phyloP scores from a whole-genome alignment of 2,113 vertebrate genomes.

The Bubo scandiacus region DNA sequence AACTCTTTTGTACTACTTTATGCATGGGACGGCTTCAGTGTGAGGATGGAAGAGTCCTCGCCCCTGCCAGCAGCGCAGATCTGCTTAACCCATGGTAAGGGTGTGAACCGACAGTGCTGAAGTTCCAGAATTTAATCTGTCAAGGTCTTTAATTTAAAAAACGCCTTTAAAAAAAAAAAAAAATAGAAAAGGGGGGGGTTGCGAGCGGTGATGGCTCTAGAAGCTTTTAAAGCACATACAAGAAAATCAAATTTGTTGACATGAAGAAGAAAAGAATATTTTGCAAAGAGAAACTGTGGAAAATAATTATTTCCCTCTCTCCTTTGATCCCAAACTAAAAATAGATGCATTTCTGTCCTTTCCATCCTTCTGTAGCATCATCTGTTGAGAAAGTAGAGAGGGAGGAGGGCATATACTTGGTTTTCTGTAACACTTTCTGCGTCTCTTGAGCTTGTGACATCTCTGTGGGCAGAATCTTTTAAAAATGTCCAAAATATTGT shows the following conservation, averaged over 20 bases:
- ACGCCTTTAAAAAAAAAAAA: neutral
- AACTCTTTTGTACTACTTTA: neutral
- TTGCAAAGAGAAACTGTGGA: neutral
- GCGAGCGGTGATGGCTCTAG: no score
- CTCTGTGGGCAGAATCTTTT: neutral
- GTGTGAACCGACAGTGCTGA: rapidly evolving
- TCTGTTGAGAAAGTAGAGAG: neutral
- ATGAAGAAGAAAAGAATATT: neutral
- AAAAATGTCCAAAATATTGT: neutral
- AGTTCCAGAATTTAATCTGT: neutral
- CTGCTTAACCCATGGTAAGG: neutral
- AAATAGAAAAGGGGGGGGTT: no score
- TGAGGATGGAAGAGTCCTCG: neutral
- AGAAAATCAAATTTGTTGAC: neutral
- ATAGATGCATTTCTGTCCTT: neutral
- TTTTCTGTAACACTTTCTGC: neutral
- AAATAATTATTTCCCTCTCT: neutral
- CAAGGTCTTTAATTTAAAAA: neutral
- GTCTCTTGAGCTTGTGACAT: neutral
- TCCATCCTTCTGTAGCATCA: neutral
- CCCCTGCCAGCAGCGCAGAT: neutral
- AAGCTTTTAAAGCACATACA: neutral
- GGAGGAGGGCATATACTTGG: neutral
- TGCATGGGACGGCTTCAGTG: neutral
- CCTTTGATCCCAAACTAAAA: neutral